Evolutionary conservation across 2,888 invertebrate species (phyloP), one percentile per base, ranked within the genome.

Genomic region (Spodoptera picta): DNA sequence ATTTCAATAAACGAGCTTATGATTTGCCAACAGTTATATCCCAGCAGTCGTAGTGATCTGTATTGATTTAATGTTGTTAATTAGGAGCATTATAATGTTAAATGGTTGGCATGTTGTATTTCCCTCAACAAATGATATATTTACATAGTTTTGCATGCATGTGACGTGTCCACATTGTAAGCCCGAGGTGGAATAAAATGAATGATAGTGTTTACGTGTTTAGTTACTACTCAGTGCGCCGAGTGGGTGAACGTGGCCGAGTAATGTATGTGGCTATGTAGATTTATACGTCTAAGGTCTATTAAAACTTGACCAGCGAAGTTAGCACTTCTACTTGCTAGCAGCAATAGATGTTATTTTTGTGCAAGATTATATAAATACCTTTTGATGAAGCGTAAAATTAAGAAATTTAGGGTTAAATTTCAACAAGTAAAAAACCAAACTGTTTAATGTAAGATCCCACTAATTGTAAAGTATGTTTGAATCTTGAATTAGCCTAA

Each of bases 121-220:
- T 14, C 46, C 14, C 9, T 23, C 0, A 36, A 46, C 6, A 23
- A 49, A 45, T 48, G 56, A 9, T 3, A 14, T 44, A 59, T 58
- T 65, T 59, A 52, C 3, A 54, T 31, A 31, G 1, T 46, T 23
- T 60, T 43, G 45, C 23, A 53, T 53, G 36, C 45, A 2, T 50
- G 11, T 41, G 24, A 11, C 48, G 12, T 57, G 36, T 36, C 41
- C 45, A 45, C 58, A 27, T 24, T 53, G 36, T 53, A 56, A 44
- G 46, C 19, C 19, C 31, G 41, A 41, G 44, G 55, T 62, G 27
- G 44, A 67, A 63, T 62, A n/a, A 60, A 55, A 72, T 66, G 24
- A 73, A 62, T 67, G 31, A 60, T 73, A 53, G 63, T 64, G 56
- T 59, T 77, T 60, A 50, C 58, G 57, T 73, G 74, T 68, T 73